Base-by-base conservation (phyloP, 2,888 invertebrate species). In the Ommatoiulus sabulosus region DNA sequence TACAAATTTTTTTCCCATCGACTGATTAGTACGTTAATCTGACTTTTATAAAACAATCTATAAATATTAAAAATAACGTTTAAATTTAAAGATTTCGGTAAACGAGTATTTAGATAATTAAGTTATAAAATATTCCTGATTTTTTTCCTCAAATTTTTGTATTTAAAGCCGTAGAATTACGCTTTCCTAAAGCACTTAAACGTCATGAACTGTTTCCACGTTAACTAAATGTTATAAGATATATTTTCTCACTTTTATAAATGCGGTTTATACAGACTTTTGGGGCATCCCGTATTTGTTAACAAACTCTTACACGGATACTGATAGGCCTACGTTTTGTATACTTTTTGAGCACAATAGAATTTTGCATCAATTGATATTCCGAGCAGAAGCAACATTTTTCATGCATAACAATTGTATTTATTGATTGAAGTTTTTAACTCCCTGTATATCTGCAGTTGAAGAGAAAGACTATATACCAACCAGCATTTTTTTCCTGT, bases 341-440 rank as follows among this genome's bases (percentile, higher is more conserved):
- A 72, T 24, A 8, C 24, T 72, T 72, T 72, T 20, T 72, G n/a
- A 24, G 24, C 72, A 72, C 72, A 72, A 72, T 72, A 72, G 72
- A 72, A 24, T 72, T 72, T 72, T 72, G 72, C 72, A 72, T 72
- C 72, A 72, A 20, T 72, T 24, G 72, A 72, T 72, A 72, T 72
- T 72, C 72, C 24, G 72, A 72, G 10, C 8, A 72, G 72, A 72
- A 72, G 72, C 72, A 24, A 72, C 72, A 72, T 72, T 72, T 72
- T 72, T 72, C 72, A 72, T 72, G 72, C 72, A 72, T 72, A 72
- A 72, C 72, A 72, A 72, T 72, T 72, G 20, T 72, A 24, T 72
- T 72, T 72, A 72, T 72, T 72, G 72, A 72, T 72, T 72, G 72
- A 72, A 72, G 72, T 72, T 72, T 72, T 72, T 72, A 72, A 24